These are phyloP conservation scores for Penaeus vannamei DNA, from an alignment of 1,140 invertebrate genomes.

Conservation along the genomic window DNA sequence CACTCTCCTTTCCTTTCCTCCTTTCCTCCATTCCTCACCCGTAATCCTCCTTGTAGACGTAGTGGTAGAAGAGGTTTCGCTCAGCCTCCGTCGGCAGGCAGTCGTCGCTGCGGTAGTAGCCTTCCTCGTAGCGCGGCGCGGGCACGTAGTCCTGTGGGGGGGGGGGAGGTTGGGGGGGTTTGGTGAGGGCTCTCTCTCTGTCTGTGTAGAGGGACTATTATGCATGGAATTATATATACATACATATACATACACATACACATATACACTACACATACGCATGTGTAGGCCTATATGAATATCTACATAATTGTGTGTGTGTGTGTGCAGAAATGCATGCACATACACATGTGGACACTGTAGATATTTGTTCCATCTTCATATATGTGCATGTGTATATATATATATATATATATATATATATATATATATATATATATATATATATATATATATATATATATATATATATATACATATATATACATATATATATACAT, in stretches of 20 bases:
- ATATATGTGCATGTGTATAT: not conserved
- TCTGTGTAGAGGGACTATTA: not conserved
- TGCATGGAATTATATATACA: not conserved
- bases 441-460: slow-evolving; percentile 28
- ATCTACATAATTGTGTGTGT: not conserved
- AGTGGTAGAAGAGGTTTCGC: not conserved
- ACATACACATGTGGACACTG: not conserved
- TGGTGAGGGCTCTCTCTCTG: not conserved
- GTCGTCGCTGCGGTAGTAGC: not conserved
- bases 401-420: slow-evolving; percentile 28
- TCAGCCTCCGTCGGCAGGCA: not conserved
- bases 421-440: slow-evolving; percentile 24
- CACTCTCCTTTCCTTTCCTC: not conserved
- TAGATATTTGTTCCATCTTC: not conserved
- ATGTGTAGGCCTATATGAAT: not conserved
- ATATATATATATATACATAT: not conserved
- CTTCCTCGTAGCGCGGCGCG: slow-evolving; percentile 3
- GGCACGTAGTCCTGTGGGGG: not conserved
- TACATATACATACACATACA: slow-evolving; percentile 33
- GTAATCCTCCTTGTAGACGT: not conserved
- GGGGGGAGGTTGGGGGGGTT: not conserved
- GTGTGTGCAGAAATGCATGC: not conserved
- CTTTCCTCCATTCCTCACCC: not conserved
- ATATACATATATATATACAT: not conserved
- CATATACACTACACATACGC: slow-evolving; percentile 9